These are phyloP conservation scores for Lomographa bimaculata DNA, from an alignment of 2,888 invertebrate genomes.

Conservation along the genomic window DNA sequence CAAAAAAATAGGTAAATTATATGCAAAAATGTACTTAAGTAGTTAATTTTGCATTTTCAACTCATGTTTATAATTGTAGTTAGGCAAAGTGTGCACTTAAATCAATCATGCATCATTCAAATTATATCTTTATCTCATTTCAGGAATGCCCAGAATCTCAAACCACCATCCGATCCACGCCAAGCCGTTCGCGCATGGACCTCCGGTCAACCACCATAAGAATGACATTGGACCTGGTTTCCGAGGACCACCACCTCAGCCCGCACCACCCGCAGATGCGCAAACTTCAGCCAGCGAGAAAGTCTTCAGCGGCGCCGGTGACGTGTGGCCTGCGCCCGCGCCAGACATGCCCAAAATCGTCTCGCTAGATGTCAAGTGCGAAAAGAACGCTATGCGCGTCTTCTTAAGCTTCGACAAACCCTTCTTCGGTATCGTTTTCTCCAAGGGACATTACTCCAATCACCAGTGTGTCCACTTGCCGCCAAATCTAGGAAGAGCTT, in stretches of 20 bases:
- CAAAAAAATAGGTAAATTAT: no score
- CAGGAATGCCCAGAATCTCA: conserved; percentile 77
- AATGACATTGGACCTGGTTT: conserved; percentile 84
- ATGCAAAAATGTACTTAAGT: no score
- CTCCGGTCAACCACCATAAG: conserved; percentile 76
- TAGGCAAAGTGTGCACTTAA: no score
- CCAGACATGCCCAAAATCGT: conserved; percentile 97
- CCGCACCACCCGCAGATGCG: conserved; percentile 70
- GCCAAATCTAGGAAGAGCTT: conserved; percentile 92
- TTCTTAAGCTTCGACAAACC: conserved; percentile 97
- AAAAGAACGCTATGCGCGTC: conserved; percentile 96
- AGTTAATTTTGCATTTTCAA: no score
- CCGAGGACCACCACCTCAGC: conserved; percentile 87
- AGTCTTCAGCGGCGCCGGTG: conserved; percentile 85
- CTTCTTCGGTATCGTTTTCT: conserved; percentile 97
- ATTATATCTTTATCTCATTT: conserved; percentile 29
- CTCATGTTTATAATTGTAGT: no score
- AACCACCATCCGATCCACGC: conserved; percentile 79
- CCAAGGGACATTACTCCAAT: conserved; percentile 96
- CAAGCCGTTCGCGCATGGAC: conserved; percentile 71
- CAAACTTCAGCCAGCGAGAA: conserved; percentile 85
- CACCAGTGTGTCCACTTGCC: conserved; percentile 96
- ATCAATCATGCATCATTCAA: background rate
- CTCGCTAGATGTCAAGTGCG: conserved; percentile 96
- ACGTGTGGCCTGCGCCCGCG: conserved; percentile 93